phyloP scores from a whole-genome alignment of 2,797 vertebrate genomes.

The Alauda arvensis region DNA sequence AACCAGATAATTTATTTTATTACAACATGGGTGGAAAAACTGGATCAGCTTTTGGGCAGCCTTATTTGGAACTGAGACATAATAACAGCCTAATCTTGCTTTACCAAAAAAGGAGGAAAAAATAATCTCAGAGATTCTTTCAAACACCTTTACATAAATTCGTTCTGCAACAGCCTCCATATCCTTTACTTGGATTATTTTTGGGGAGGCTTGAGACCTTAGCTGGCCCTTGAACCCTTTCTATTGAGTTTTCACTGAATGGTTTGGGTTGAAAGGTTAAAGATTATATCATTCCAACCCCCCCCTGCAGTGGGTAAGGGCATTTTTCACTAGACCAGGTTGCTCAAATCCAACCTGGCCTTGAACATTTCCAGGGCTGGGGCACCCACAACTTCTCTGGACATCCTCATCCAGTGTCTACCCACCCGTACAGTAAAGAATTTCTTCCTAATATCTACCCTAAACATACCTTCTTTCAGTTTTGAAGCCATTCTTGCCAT shows the following conservation, averaged over 20 bases:
- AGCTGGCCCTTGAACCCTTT: fast-evolving
- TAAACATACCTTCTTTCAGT: not conserved
- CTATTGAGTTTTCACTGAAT: not conserved
- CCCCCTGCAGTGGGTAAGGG: not conserved
- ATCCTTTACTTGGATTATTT: not conserved
- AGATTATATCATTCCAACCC: not conserved
- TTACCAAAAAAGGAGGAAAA: not conserved
- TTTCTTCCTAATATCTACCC: not conserved
- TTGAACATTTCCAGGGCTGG: not conserved
- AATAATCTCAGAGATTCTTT: not conserved
- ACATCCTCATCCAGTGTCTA: not conserved
- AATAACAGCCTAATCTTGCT: not conserved
- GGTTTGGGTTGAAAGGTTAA: not conserved
- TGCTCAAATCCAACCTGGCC: not conserved
- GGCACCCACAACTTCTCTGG: not conserved
- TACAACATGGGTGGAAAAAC: not conserved
- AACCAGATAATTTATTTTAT: not conserved
- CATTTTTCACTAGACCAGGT: no score
- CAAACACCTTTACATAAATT: not conserved
- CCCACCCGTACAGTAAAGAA: no score
- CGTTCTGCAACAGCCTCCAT: not conserved
- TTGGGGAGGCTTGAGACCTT: not conserved
- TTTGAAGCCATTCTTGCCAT: not conserved
- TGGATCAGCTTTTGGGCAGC: not conserved
- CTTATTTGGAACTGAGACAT: not conserved